Conservation (phyloP, 2,113 vertebrate genomes). For the Beaufortia kweichowensis region DNA sequence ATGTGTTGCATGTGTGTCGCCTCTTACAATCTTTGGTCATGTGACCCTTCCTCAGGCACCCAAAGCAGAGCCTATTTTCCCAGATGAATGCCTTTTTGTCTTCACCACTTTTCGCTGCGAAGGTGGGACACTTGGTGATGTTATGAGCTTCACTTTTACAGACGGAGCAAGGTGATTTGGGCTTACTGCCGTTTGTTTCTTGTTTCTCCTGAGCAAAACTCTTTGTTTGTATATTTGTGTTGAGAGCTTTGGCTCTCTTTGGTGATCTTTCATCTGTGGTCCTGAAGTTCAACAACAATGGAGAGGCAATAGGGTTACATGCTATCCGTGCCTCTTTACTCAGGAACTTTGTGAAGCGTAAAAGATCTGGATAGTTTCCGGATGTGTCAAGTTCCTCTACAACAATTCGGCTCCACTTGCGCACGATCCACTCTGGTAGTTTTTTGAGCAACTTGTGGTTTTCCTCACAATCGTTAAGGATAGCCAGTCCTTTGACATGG, state of each 20-base stretch:
- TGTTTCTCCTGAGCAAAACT: neutral
- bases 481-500: conserved; percentile 36
- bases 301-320: conserved; percentile 31
- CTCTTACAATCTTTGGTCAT: conserved; percentile 45
- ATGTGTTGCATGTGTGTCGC: conserved; percentile 31
- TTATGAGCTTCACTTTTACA: conserved; percentile 35
- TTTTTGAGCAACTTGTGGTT: conserved; percentile 52
- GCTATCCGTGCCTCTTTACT: conserved; percentile 36
- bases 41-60: conserved; percentile 40
- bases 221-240: conserved; percentile 1
- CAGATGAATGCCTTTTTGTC: conserved; percentile 40
- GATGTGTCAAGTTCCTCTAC: conserved; percentile 36
- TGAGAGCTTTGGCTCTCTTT: conserved; percentile 33
- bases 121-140: conserved; percentile 28
- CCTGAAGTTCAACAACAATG: conserved; percentile 21
- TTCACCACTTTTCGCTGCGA: conserved; percentile 21
- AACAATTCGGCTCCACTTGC: conserved; percentile 37
- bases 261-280: conserved; percentile 23
- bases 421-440: conserved; percentile 43
- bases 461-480: conserved; percentile 47
- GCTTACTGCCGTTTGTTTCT: conserved; percentile 6
- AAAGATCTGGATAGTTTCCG: conserved; percentile 37
- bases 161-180: conserved; percentile 22
- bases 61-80: conserved; percentile 46
- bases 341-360: conserved; percentile 22